phyloP scores from a whole-genome alignment of 2,113 vertebrate species.

The Pontoporia blainvillei region DNA sequence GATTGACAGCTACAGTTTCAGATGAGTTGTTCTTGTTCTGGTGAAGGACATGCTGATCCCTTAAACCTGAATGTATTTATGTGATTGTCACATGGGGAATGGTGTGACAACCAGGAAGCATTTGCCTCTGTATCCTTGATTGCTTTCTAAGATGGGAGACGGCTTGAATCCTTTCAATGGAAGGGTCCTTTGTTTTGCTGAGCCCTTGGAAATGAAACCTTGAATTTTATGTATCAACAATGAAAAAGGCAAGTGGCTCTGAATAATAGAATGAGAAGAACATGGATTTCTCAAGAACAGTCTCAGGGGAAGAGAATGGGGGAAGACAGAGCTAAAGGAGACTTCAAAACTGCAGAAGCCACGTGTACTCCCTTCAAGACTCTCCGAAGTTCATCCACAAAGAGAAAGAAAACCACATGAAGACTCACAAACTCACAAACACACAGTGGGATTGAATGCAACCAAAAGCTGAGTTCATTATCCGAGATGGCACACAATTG shows the following conservation, averaged over 20 bases:
- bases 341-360: neutral
- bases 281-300: neutral
- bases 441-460: neutral
- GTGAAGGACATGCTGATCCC: neutral
- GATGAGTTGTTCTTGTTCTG: neutral
- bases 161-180: neutral
- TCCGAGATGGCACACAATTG: accelerated
- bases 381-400: neutral
- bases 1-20: neutral
- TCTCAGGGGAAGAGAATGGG: neutral
- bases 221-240: neutral
- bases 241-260: neutral
- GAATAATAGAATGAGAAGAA: neutral
- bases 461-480: neutral
- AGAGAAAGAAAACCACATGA: neutral
- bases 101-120: no score
- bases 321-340: neutral
- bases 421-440: neutral
- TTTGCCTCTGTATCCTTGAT: neutral
- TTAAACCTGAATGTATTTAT: neutral
- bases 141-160: neutral
- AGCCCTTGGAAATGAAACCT: neutral
- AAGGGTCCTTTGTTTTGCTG: neutral
- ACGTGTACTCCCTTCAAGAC: accelerated
- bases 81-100: no score